These are phyloP conservation scores for Nerophis lumbriciformis DNA, from an alignment of 2,113 vertebrate species.

Conservation along the genomic window DNA sequence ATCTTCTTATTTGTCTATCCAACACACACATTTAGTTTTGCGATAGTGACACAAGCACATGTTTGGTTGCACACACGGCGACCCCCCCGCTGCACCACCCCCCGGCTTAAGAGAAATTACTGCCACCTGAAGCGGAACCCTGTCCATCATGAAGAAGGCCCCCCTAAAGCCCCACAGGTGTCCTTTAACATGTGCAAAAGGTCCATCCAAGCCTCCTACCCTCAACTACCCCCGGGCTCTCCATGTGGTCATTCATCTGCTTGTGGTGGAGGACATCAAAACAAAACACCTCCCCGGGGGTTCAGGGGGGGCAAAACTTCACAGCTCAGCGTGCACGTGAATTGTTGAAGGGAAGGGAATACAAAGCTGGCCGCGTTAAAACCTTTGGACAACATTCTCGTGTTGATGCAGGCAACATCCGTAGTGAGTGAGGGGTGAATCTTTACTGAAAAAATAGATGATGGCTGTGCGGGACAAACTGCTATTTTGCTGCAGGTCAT, in stretches of 20 bases:
- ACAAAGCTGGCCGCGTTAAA: not conserved
- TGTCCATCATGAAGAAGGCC: slow-evolving; percentile 62
- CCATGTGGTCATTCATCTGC: slow-evolving; percentile 62
- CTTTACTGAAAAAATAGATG: too few relatives aligned
- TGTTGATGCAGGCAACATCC: too few relatives aligned
- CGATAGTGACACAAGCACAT: not conserved
- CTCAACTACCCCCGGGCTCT: slow-evolving; percentile 21
- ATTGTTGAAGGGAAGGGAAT: slow-evolving; percentile 33
- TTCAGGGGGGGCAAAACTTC: slow-evolving; percentile 15
- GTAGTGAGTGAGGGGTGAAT: too few relatives aligned
- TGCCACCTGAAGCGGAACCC: slow-evolving; percentile 70
- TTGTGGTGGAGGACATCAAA: slow-evolving; percentile 57
- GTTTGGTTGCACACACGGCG: slow-evolving; percentile 3
- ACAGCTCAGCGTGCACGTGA: slow-evolving; percentile 42
- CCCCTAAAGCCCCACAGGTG: slow-evolving; percentile 65
- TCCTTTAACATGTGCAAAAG: slow-evolving; percentile 62
- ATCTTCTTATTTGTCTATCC: not conserved
- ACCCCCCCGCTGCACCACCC: slow-evolving; percentile 30
- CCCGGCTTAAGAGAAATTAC: slow-evolving; percentile 56
- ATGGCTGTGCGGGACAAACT: too few relatives aligned
- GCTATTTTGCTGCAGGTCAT: too few relatives aligned
- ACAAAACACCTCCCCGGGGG: slow-evolving; percentile 56
- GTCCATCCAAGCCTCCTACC: slow-evolving; percentile 10
- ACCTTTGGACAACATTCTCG: too few relatives aligned
- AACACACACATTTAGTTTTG: not conserved